Evolutionary conservation across 2,888 invertebrate genomes (phyloP), one percentile per base, ranked within the genome.

Genomic region (Zygogramma bicolorata): DNA sequence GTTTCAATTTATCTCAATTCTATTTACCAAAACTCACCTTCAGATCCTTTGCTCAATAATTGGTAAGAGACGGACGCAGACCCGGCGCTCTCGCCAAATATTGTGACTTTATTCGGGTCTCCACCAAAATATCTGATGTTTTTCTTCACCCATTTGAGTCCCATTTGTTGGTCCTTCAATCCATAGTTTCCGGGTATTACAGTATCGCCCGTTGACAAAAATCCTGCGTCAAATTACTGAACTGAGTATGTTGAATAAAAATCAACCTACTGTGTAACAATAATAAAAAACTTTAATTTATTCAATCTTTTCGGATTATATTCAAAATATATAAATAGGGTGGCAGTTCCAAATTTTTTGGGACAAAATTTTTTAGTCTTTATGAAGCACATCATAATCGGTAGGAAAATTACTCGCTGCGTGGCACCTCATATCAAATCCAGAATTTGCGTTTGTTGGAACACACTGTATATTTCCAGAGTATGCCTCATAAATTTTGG

Each of bases 181-280:
- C 79, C 79, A 22, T 74, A 70, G 25, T 79, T 79, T 18, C 79
- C 79, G 20, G 79, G 77, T 29, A 75, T 71, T 6, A 62, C 70
- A 15, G 65, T 13, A 38, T 79, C 79, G 59, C 71, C 74, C 8
- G 76, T 77, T 7, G 73, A 72, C 7, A 79, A 59, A 67, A 79
- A 79, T n/a, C 77, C 77, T 74, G 38, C 34, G 60, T 46, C 10
- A 1, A 46, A 10, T 20, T 8, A 20, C 10, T 2, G 10, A 38
- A 38, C n/a, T 4, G 10, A 13, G n/a, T 38, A 38, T 0, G n/a
- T 13, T 10, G 0, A n/a, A 38, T 38, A 1, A 38, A 38, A 38
- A 13, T 13, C 4, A 38, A 10, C 38, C 10, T 38, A 38, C 38
- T 13, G 38, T 38, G n/a, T n/a, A n/a, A n/a, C n/a, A n/a, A n/a